Base-by-base conservation (phyloP, 53 echinoderm and acorn worm genomes). In the Astropecten irregularis region DNA sequence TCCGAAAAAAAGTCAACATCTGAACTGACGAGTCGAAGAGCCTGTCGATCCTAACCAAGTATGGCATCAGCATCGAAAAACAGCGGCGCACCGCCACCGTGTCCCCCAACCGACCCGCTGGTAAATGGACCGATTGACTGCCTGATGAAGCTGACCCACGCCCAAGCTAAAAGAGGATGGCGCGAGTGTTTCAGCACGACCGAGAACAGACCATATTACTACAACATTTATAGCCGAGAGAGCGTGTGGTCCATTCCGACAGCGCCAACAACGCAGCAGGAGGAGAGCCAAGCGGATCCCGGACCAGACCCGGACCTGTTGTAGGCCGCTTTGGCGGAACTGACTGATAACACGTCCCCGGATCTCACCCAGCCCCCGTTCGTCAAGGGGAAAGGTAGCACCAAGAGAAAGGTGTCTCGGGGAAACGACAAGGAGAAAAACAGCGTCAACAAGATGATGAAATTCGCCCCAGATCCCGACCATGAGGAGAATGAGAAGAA, bases 401-500 rank as follows among this genome's bases (percentile, higher is more conserved):
- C 9, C 9, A 60, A 60, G 20, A 68, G 68, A 46, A 46, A 46
- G 28, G 42, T 68, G 27, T 26, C 6, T 47, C 68, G 44, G 9
- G 68, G 46, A 29, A 27, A 44, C 44, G 68, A 68, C 27, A 68
- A 68, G 14, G 68, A 68, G 46, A 68, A 3, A 27, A 68, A 68
- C 44, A 47, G 44, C 36, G 65, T 65, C n/a, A n/a, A n/a, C n/a
- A n/a, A n/a, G 39, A 39, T 2, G 38, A 36, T 36, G 23, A 22
- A 19, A 67, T n/a, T n/a, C n/a, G n/a, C n/a, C n/a, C n/a, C 65
- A 65, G 38, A 37, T 65, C 38, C 20, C 37, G 38, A 16, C 9
- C 38, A 37, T 36, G 65, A 65, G 65, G 65, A 37, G 81, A 47
- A n/a, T 49, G 81, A 18, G 35, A 65, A n/a, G n/a, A n/a, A n/a